Percentiles rank a stretch among this genome's conserved stretches.
Evolutionary conservation across 2,888 invertebrate genomes (phyloP).

Genomic region (Thysanoteuthis rhombus): DNA sequence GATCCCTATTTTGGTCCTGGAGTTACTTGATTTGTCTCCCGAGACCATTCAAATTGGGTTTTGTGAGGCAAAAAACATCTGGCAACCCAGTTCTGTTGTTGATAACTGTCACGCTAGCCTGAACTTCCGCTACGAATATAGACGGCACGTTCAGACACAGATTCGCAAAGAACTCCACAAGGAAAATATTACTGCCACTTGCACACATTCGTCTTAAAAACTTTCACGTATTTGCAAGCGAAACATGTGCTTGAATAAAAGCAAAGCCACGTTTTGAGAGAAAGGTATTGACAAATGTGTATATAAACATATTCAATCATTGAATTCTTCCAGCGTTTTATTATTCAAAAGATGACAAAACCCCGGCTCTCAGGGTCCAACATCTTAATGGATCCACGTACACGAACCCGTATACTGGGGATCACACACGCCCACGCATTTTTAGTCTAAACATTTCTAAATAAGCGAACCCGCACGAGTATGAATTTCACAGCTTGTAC

Average conservation of each 20-base stretch:
- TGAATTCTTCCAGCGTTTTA: not conserved
- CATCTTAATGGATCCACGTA: not conserved
- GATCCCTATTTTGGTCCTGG: no score
- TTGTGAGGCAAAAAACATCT: no score
- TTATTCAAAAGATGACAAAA: not conserved
- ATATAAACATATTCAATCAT: not conserved
- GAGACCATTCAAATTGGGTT: no score
- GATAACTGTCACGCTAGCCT: no score
- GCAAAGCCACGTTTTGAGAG: not conserved
- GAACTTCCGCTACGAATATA: no score
- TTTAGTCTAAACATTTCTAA: not conserved
- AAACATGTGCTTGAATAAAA: not conserved
- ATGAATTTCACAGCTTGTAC: not conserved
- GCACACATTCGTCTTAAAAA: no score
- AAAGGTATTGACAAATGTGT: not conserved
- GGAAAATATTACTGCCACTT: no score
- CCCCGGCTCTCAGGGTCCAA: not conserved
- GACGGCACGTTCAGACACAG: no score
- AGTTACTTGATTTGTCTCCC: no score
- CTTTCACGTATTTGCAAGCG: not conserved
- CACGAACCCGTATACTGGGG: not conserved
- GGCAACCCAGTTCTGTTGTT: no score
- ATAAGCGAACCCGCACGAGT: not conserved
- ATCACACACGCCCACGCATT: not conserved
- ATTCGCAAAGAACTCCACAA: no score